phyloP scores from a whole-genome alignment of 2,888 invertebrate species.

The Drosophila glabriapex region DNA sequence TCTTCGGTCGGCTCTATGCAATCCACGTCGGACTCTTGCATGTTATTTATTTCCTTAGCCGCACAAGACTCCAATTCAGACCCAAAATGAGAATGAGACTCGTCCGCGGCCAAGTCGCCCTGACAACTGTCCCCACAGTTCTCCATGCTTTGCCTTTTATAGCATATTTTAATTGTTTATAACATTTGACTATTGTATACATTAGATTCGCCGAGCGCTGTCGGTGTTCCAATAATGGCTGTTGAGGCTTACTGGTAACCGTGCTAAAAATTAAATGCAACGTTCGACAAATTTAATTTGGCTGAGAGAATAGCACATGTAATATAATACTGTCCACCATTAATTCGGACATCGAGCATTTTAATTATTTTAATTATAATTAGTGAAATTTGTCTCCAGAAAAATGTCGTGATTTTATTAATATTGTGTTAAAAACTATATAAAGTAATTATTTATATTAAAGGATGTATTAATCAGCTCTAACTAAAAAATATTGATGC shows the following conservation, averaged over 20 bases:
- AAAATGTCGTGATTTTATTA: background rate
- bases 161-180: conserved; percentile 46
- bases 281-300: background rate
- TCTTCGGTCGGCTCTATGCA: background rate
- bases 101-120: conserved; percentile 50
- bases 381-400: background rate
- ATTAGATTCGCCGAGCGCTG: conserved; percentile 3
- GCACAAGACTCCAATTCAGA: conserved; percentile 4
- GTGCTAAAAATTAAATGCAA: conserved; percentile 19
- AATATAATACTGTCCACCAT: background rate
- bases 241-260: background rate
- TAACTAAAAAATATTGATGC: background rate
- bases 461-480: background rate
- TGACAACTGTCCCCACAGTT: conserved; percentile 40
- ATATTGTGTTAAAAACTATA: background rate
- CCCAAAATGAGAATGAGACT: conserved; percentile 24
- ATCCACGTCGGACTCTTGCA: background rate
- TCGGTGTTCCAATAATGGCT: background rate
- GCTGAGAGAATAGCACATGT: background rate
- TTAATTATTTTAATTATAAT: background rate
- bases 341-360: background rate
- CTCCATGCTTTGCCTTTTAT: conserved; percentile 38
- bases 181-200: conserved; percentile 35
- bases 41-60: conserved; percentile 13
- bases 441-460: background rate